Evolutionary conservation across 2,113 vertebrate genomes (phyloP).

Genomic region (Platysteira castanea): DNA sequence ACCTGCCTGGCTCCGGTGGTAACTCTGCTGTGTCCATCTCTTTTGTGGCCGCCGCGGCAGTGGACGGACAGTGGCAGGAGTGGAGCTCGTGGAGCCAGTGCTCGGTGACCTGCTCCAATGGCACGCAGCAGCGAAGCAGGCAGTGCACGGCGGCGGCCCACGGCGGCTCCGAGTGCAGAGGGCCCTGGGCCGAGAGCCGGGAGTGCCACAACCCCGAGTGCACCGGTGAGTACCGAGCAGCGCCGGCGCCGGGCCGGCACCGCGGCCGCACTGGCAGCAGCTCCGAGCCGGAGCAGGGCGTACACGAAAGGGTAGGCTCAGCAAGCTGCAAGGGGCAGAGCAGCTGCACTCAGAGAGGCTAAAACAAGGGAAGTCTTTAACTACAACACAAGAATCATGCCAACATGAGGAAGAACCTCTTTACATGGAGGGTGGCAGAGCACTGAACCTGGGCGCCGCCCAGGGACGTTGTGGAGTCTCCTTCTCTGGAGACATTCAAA

Average conservation of each 20-base stretch:
- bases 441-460: not conserved
- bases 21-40: conserved; percentile 49
- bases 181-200: conserved; percentile 96
- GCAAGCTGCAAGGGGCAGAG: accelerated
- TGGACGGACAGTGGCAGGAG: conserved; percentile 98
- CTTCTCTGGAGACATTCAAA: not conserved
- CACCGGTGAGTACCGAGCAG: conserved; percentile 78
- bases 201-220: conserved; percentile 96
- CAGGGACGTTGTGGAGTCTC: too few species aligned
- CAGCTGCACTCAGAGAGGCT: too few species aligned
- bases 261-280: not conserved
- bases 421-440: too few species aligned
- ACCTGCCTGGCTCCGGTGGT: not conserved
- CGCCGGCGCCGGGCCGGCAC: accelerated
- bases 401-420: accelerated
- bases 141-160: conserved; percentile 94
- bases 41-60: conserved; percentile 67
- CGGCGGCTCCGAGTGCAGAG: conserved; percentile 94
- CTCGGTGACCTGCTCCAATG: conserved; percentile 96
- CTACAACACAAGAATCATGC: too few species aligned
- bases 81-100: conserved; percentile 98
- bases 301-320: accelerated
- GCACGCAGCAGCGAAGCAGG: conserved; percentile 94
- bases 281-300: accelerated
- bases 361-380: not conserved